These are phyloP conservation scores for Gambelia wislizenii DNA, from an alignment of 2,797 vertebrate genomes.

Conservation along the genomic window DNA sequence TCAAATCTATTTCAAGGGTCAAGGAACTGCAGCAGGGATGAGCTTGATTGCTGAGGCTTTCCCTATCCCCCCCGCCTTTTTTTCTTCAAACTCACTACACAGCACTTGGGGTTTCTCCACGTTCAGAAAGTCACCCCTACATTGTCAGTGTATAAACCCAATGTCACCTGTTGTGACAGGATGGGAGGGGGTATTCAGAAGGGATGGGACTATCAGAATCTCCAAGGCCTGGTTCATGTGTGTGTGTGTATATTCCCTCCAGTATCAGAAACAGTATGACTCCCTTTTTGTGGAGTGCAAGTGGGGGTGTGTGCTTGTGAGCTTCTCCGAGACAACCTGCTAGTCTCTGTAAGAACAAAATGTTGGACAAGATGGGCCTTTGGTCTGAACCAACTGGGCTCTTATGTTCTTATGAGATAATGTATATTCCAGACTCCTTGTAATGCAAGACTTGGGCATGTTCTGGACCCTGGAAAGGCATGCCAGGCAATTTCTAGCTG, in stretches of 20 bases:
- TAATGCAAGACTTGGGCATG: too few species aligned
- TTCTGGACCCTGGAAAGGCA: too few species aligned
- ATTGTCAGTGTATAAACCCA: background rate
- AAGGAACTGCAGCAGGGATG: constrained; percentile 28
- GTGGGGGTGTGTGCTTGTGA: too few species aligned
- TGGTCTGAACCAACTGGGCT: too few species aligned
- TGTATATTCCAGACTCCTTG: too few species aligned
- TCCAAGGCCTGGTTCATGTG: background rate
- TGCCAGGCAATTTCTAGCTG: too few species aligned
- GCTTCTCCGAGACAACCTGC: too few species aligned
- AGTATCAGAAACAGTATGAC: too few species aligned
- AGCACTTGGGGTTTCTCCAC: constrained; percentile 25
- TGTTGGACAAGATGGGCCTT: too few species aligned
- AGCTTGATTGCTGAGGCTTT: constrained; percentile 32
- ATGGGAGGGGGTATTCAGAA: background rate
- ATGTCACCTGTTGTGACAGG: background rate
- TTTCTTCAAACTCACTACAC: constrained; percentile 32
- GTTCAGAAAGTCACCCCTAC: background rate
- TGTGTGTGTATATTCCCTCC: too few species aligned
- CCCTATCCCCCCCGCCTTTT: constrained; percentile 12
- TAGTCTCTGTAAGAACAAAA: too few species aligned
- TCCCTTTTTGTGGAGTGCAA: background rate
- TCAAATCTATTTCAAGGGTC: constrained; percentile 52
- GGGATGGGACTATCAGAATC: background rate
- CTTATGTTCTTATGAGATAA: too few species aligned